Conservation (phyloP, 2,113 vertebrate species). For the Casuarius casuarius region DNA sequence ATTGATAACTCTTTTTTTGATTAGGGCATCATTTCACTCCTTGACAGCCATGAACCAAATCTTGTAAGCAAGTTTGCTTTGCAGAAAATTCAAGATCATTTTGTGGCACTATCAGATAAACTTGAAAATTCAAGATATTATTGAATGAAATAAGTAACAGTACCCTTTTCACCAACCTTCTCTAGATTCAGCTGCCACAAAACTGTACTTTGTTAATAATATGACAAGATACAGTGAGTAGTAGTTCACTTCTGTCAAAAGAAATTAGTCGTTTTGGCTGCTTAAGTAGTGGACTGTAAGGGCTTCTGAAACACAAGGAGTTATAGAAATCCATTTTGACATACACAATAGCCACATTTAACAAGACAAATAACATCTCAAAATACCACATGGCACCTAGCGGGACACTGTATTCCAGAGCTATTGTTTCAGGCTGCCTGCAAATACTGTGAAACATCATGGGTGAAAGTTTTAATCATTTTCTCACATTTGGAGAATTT, state of each 20-base stretch:
- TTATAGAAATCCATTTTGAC: background rate
- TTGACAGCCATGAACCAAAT: background rate
- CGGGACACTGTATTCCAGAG: background rate
- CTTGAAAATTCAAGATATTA: background rate
- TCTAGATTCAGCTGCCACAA: too few species aligned
- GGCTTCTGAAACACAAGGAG: background rate
- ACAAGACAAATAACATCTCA: background rate
- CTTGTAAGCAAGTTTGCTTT: background rate
- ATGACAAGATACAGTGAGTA: background rate
- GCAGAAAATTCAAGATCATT: background rate
- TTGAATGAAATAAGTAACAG: background rate
- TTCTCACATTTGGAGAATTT: background rate
- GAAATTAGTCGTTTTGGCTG: background rate
- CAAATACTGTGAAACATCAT: background rate
- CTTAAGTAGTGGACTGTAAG: background rate
- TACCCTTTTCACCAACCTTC: background rate
- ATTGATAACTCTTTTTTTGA: background rate
- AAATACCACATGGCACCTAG: background rate
- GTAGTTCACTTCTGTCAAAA: background rate
- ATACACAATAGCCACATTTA: background rate
- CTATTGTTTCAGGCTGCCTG: background rate
- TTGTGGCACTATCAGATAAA: background rate
- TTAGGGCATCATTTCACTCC: background rate
- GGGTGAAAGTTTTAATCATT: background rate
- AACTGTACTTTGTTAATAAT: background rate